Percentiles rank a stretch among this genome's conserved stretches.
Evolutionary conservation across 1,140 invertebrate genomes (phyloP).

Genomic region (Zaprionus tsacasi): DNA sequence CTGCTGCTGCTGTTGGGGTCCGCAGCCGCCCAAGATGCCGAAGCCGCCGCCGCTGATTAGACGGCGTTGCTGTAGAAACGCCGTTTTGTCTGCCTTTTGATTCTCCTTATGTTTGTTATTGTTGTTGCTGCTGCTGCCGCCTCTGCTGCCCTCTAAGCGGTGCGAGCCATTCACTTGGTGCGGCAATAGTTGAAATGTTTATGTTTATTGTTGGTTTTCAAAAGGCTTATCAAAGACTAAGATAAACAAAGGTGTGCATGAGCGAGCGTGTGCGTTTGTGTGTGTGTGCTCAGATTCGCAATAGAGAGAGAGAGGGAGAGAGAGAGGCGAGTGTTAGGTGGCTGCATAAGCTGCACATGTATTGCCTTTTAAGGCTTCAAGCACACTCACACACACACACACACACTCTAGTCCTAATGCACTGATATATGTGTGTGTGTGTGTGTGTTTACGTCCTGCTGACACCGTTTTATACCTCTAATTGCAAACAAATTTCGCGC

Average conservation of each 20-base stretch:
- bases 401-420: background rate
- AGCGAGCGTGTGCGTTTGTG: background rate
- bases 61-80: conserved; percentile 72
- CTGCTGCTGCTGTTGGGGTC: conserved; percentile 62
- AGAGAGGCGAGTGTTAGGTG: background rate
- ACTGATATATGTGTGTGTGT: background rate
- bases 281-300: conserved; percentile 18
- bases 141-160: conserved; percentile 6
- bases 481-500: conserved; percentile 28
- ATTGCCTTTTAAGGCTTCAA: conserved; percentile 33
- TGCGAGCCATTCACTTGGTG: conserved; percentile 10
- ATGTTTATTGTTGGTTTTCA: conserved; percentile 23
- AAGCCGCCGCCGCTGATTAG: conserved; percentile 67
- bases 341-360: conserved; percentile 25
- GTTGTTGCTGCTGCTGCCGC: conserved; percentile 5
- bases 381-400: conserved; percentile 14
- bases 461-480: conserved; percentile 38
- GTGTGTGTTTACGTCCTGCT: conserved; percentile 37
- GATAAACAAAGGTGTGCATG: conserved; percentile 31
- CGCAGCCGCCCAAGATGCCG: conserved; percentile 34
- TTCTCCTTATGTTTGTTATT: conserved; percentile 3
- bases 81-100: conserved; percentile 61
- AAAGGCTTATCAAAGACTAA: conserved; percentile 31
- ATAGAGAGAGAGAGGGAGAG: background rate
- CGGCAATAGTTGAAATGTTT: conserved; percentile 33